Percentiles rank a stretch among this genome's conserved stretches.
phyloP scores from a whole-genome alignment of 1,140 invertebrate genomes.

The Chrysomallon squamiferum region DNA sequence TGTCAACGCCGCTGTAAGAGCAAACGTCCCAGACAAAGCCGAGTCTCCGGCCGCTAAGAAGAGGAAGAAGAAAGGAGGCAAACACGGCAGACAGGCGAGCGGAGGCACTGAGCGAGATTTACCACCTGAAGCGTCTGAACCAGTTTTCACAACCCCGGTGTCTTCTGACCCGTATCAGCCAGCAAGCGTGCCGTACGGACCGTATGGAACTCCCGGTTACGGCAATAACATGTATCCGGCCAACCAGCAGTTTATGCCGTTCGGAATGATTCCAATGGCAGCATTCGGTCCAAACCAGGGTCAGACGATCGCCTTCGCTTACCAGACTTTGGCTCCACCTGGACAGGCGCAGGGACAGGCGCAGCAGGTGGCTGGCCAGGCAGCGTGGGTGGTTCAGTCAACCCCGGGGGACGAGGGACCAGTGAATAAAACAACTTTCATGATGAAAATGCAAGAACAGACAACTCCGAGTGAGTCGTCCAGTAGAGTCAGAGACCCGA shows the following conservation, averaged over 20 bases:
- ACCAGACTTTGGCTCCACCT: slow-evolving; percentile 22
- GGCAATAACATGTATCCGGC: background rate
- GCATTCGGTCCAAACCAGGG: slow-evolving; percentile 15
- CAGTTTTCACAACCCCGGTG: slow-evolving; percentile 37
- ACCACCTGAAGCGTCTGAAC: slow-evolving; percentile 45
- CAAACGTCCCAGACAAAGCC: slow-evolving; percentile 9
- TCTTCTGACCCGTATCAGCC: slow-evolving; percentile 27
- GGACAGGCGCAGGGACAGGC: slow-evolving; percentile 4
- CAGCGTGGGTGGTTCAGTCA: slow-evolving; percentile 37
- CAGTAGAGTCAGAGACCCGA: background rate
- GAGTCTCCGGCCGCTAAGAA: slow-evolving; percentile 10
- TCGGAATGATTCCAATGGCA: slow-evolving; percentile 24
- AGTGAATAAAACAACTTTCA: slow-evolving; percentile 27
- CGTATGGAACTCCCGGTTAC: slow-evolving; percentile 13
- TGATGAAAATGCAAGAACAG: slow-evolving; percentile 12
- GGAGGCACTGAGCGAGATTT: slow-evolving; percentile 21
- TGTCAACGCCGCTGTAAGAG: slow-evolving; percentile 22
- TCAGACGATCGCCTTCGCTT: slow-evolving; percentile 37
- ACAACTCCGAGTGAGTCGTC: slow-evolving; percentile 6
- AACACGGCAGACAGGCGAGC: background rate
- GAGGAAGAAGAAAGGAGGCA: slow-evolving; percentile 4
- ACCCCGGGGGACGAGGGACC: slow-evolving; percentile 30
- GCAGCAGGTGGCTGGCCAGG: slow-evolving; percentile 17
- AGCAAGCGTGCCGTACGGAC: slow-evolving; percentile 5
- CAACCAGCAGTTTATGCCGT: slow-evolving; percentile 13